A percentile compares a stretch with the other conserved stretches of the same genome.
These are phyloP conservation scores for Peromyscus nudipes DNA, from an alignment of 2,797 vertebrate species.

Conservation along the genomic window DNA sequence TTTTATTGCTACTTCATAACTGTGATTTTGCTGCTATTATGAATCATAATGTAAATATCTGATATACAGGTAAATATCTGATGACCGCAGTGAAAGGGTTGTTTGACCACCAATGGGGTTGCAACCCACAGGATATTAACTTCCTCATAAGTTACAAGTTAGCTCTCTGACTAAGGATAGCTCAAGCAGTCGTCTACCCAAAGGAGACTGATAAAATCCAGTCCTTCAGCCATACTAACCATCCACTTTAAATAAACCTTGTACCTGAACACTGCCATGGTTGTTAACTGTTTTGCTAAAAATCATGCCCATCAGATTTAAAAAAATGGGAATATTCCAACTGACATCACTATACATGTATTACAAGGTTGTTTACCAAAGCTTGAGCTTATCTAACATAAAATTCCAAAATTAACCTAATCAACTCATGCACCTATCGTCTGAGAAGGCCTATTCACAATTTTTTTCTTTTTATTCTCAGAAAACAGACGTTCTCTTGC, in stretches of 20 bases:
- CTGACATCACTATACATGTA: neutral
- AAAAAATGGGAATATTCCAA: neutral
- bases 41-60: neutral
- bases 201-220: neutral
- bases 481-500: neutral
- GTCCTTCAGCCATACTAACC: neutral
- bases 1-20: neutral
- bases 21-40: neutral
- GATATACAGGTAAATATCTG: neutral
- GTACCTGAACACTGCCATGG: neutral
- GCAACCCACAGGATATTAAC: neutral
- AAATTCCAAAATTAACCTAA: neutral
- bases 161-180: neutral
- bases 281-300: neutral
- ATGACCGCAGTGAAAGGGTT: neutral
- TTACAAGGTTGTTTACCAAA: neutral
- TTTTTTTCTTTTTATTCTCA: neutral
- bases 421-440: neutral
- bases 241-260: neutral
- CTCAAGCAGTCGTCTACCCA: neutral
- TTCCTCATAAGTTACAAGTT: neutral
- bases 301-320: no score
- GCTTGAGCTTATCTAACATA: neutral
- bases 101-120: neutral
- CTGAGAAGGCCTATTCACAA: neutral